These are phyloP conservation scores for Dreissena polymorpha DNA, from an alignment of 1,140 invertebrate genomes.

Conservation along the genomic window DNA sequence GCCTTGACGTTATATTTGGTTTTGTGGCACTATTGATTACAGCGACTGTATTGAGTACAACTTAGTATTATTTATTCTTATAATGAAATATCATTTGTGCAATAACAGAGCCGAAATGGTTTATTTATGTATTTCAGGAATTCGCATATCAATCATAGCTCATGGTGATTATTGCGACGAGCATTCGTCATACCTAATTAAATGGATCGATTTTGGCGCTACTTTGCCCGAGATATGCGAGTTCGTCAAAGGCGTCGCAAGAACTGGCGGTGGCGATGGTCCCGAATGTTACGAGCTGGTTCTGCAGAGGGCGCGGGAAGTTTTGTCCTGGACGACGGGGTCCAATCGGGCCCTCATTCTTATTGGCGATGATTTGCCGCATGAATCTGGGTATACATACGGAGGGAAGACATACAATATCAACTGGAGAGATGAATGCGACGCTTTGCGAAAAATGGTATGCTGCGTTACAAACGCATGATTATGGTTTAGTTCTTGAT, in stretches of 20 bases:
- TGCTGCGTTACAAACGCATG: neutral
- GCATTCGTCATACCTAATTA: conserved; percentile 61
- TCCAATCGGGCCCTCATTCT: conserved; percentile 69
- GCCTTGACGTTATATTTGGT: no score
- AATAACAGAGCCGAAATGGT: no score
- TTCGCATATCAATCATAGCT: conserved; percentile 61
- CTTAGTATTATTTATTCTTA: no score
- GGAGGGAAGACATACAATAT: conserved; percentile 59
- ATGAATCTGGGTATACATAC: conserved; percentile 63
- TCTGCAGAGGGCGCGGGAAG: conserved; percentile 58
- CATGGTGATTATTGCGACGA: conserved; percentile 72
- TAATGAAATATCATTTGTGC: no score
- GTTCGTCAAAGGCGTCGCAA: conserved; percentile 62
- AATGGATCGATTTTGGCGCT: conserved; percentile 66
- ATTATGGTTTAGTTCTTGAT: neutral
- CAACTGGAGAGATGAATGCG: conserved; percentile 68
- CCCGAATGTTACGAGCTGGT: conserved; percentile 74
- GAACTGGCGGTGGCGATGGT: conserved; percentile 63
- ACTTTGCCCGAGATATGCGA: conserved; percentile 57
- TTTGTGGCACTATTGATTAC: no score
- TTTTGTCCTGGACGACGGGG: conserved; percentile 72
- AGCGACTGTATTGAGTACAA: no score
- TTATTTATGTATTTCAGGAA: conserved; percentile 52
- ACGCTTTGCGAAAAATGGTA: conserved; percentile 51
- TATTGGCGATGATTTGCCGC: conserved; percentile 73